Base-by-base conservation (phyloP, 2,888 invertebrate genomes). In the Cataglyphis altisquamis region DNA sequence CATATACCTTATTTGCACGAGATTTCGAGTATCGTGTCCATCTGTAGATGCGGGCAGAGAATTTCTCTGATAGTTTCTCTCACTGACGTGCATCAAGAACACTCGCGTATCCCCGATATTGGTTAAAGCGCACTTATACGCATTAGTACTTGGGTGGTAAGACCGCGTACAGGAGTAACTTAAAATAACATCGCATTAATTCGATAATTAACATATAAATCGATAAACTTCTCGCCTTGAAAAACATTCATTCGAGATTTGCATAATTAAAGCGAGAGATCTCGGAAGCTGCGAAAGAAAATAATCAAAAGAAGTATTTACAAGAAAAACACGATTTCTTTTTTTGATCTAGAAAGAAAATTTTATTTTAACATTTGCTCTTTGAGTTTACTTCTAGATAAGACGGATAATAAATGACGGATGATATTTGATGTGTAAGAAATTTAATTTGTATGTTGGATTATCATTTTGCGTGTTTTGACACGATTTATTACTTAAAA, bases 1-100 rank as follows among this genome's bases (percentile, higher is more conserved):
- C 25, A 57, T 70, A 18, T 45, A 12, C 78, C 78, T 78, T 70
- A 70, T 78, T 78, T 78, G 70, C 57, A 32, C 41, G 67, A n/a
- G 39, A 25, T 18, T 55, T 67, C 67, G 52, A 29, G 77, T 67
- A 67, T 77, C 67, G 36, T 67, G 75, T 67, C 67, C 52, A 75
- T 78, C 41, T 21, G 55, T 9, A 57, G 39, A 57, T 78, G 41
- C 41, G 8, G n/a, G 15, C 29, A 57, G 21, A 8, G 78, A 70
- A 60, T 36, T 32, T 32, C 57, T 21, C 57, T 57, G 41, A 52
- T 21, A 78, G 57, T 41, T 70, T 29, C 25, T 29, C 25, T n/a
- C 70, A 41, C 68, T 57, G 68, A 70, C 25, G 70, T n/a, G 70
- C 21, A 55, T 77, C 55, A 68, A 25, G 48, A 66, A 75, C 67